Base-by-base conservation (phyloP, 2,888 invertebrate genomes). In the Helobdella robusta region DNA sequence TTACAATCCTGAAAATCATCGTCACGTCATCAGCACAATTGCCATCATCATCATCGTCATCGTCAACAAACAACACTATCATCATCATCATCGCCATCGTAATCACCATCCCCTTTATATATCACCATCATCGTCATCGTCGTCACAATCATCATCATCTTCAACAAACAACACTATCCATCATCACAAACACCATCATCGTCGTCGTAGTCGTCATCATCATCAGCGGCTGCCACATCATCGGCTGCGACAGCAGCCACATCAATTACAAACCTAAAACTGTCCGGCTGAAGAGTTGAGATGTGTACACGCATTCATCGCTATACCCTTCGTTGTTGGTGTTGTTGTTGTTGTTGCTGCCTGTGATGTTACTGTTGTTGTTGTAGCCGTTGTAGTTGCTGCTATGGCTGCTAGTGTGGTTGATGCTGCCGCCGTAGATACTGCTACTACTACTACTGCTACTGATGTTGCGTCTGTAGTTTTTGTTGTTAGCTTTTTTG, bases 31-130 rank as follows among this genome's bases (percentile, higher is more conserved):
- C n/a, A n/a, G n/a, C n/a, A n/a, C n/a, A n/a, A n/a, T n/a, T n/a
- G n/a, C n/a, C n/a, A n/a, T n/a, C n/a, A n/a, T n/a, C n/a, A n/a
- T n/a, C n/a, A n/a, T n/a, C n/a, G n/a, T n/a, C n/a, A n/a, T n/a
- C n/a, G n/a, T n/a, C n/a, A n/a, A 40, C 44, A 40, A 40, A 8
- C 44, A 40, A 40, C 44, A 40, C n/a, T n/a, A 40, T 40, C 44
- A 40, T 40, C 44, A n/a, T 40, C 44, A 40, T n/a, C 44, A 8
- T n/a, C 44, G 44, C 44, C 44, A 40, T 40, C 44, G 44, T 40
- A 8, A 40, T 40, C 44, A 40, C 44, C 44, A 40, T 40, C n/a
- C 8, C 11, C 8, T 11, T n/a, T 15, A 40, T 40, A 40, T 40
- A 40, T 40, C n/a, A 15, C 8, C n/a, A n/a, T 15, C 44, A 40